phyloP scores from a whole-genome alignment of 2,888 invertebrate genomes.

The Acanthacorydalis orientalis region DNA sequence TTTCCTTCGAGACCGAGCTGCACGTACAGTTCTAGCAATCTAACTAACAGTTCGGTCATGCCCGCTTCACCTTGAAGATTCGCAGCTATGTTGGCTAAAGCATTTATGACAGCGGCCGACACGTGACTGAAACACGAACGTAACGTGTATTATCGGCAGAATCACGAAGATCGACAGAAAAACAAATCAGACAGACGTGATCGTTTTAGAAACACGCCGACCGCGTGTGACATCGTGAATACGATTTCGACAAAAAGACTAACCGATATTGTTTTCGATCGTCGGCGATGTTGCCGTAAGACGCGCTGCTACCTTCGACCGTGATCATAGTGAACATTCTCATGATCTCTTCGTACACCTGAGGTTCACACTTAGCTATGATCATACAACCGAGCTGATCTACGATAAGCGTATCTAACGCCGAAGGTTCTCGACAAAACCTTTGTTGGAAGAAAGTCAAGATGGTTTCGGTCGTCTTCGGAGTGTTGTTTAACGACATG shows the following conservation, averaged over 20 bases:
- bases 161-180: no score
- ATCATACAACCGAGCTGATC: constrained; percentile 97
- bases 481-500: constrained; percentile 80
- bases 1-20: constrained; percentile 96
- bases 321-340: constrained; percentile 94
- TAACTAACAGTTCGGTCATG: constrained; percentile 68
- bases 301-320: constrained; percentile 73
- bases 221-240: no score
- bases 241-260: constrained; percentile 2
- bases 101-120: constrained; percentile 89
- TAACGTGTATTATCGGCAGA: no score
- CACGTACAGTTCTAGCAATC: constrained; percentile 89
- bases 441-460: constrained; percentile 93
- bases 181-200: no score
- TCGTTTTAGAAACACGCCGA: no score
- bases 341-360: constrained; percentile 89
- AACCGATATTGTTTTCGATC: constrained; percentile 40
- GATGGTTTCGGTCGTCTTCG: constrained; percentile 87
- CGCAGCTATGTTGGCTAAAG: constrained; percentile 88
- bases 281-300: constrained; percentile 44
- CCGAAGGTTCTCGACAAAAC: constrained; percentile 83
- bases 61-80: constrained; percentile 78
- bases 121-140: constrained; percentile 45
- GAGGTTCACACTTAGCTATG: constrained; percentile 75
- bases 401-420: constrained; percentile 85